These are phyloP conservation scores for Cephus nigrinus DNA, from an alignment of 2,888 invertebrate genomes.

Conservation along the genomic window DNA sequence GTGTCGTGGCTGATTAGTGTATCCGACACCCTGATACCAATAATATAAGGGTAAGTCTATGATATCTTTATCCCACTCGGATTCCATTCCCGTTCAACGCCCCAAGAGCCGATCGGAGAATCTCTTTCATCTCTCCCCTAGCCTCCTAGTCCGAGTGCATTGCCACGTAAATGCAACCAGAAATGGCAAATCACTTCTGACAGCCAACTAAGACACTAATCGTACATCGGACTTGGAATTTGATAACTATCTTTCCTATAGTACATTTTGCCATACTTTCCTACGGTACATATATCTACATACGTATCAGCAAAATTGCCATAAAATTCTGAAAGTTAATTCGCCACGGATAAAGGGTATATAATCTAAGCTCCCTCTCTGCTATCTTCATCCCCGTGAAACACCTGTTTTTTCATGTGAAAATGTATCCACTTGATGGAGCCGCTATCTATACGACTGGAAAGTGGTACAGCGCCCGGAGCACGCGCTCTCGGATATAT, in stretches of 20 bases:
- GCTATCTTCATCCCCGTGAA: conserved; percentile 6
- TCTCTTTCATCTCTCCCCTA: conserved; percentile 43
- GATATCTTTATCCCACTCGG: conserved; percentile 29
- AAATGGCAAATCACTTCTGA: conserved; percentile 34
- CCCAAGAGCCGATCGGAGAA: conserved; percentile 35
- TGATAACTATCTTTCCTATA: no score
- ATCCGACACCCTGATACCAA: conserved; percentile 14
- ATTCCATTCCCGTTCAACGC: conserved; percentile 17
- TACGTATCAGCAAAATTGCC: no score
- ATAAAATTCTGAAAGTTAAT: no score
- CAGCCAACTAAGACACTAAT: conserved; percentile 44
- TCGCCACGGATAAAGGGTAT: no score
- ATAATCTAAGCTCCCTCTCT: no score
- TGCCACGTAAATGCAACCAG: conserved; percentile 27
- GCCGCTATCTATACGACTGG: conserved; percentile 20
- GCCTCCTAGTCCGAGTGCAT: conserved; percentile 20
- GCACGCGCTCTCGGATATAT: not conserved
- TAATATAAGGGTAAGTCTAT: conserved; percentile 14
- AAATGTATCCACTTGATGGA: conserved; percentile 15
- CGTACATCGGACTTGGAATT: conserved; percentile 1
- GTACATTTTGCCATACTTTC: no score
- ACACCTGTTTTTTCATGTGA: conserved; percentile 20
- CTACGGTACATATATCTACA: no score
- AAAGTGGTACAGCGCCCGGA: conserved; percentile 3
- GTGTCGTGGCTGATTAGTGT: conserved; percentile 55